Evolutionary conservation across 2,888 invertebrate species (phyloP).

Genomic region (Sarcophaga caerulescens): DNA sequence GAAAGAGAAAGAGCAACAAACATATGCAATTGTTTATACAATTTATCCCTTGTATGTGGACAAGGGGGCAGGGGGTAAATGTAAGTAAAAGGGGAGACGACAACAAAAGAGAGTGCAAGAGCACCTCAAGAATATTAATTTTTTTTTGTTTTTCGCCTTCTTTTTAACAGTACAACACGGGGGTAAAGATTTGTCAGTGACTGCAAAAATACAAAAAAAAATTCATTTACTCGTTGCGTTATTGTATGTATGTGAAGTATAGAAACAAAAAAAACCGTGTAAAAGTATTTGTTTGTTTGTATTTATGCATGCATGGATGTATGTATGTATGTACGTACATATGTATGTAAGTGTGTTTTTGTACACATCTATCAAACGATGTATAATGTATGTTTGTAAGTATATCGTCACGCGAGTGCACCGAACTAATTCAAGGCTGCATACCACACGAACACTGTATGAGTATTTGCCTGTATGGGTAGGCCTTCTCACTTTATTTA

Average conservation of each 20-base stretch:
- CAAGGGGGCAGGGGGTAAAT: not conserved
- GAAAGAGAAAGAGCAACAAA: not conserved
- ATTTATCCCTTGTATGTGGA: not conserved
- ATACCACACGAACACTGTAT: slow-evolving; percentile 78
- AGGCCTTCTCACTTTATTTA: slow-evolving; percentile 59
- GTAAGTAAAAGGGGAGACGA: slow-evolving; percentile 1
- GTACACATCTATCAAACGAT: slow-evolving; percentile 70
- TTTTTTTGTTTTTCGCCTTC: not conserved
- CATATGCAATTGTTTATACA: not conserved
- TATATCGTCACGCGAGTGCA: slow-evolving; percentile 80
- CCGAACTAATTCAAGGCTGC: slow-evolving; percentile 82
- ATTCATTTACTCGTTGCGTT: slow-evolving; percentile 66
- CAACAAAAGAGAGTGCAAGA: not conserved
- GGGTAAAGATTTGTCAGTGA: slow-evolving; percentile 64
- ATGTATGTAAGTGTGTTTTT: slow-evolving; percentile 44
- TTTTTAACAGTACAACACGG: not conserved
- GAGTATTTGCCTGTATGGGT: slow-evolving; percentile 50
- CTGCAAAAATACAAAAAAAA: slow-evolving; percentile 18
- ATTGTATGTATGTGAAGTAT: slow-evolving; percentile 70
- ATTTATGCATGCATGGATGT: slow-evolving; percentile 27
- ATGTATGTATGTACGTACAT: slow-evolving; percentile 21
- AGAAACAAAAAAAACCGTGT: slow-evolving; percentile 26
- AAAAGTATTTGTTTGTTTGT: slow-evolving; percentile 29
- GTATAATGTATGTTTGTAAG: slow-evolving; percentile 54
- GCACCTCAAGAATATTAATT: slow-evolving; percentile 11